Base-by-base conservation (phyloP, 2,888 invertebrate genomes). In the Agrotis clavis region DNA sequence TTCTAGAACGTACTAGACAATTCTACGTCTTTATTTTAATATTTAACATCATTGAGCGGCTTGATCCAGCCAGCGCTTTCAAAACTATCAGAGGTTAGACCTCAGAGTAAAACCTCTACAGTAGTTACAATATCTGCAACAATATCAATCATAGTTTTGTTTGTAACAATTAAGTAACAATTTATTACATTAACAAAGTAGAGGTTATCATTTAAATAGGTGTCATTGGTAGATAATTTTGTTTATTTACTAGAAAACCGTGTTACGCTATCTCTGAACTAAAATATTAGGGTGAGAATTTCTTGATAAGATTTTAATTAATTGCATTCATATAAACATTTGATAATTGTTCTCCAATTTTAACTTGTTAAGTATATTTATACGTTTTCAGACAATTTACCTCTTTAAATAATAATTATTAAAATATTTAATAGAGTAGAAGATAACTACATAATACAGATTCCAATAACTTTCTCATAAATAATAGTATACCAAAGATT, bases 261-360 rank as follows among this genome's bases (percentile, higher is more conserved):
- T 79, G 82, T 83, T 79, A 77, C 64, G 61, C 73, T 84, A 83
- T 83, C 83, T 71, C 19, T 54, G 47, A 73, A 80, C 60, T 83
- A 48, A 62, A 63, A 35, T 69, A 60, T 48, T 76, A 69, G 81
- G 66, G 81, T 81, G 83, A 78, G 74, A 83, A 81, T 71, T 78
- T 63, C 62, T 83, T 76, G 81, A 83, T 81, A 83, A 62, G 18
- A 4, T 1, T 56, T 56, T 21, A 62, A 57, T 50, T 56, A 47
- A 61, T 41, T 61, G 41, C 14, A 67, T 67, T 61, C 14, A 9
- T 19, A 19, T 3, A 48, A 21, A 1, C 21, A 25, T 54, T 14
- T 5, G 14, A n/a, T 11, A 4, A 18, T 64, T 45, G 53, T 68
- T 2, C 7, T 35, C 14, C 2, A 54, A 54, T 35, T 48, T 9